These are phyloP conservation scores for Tachypleus tridentatus DNA, from an alignment of 1,140 invertebrate species.

Conservation along the genomic window DNA sequence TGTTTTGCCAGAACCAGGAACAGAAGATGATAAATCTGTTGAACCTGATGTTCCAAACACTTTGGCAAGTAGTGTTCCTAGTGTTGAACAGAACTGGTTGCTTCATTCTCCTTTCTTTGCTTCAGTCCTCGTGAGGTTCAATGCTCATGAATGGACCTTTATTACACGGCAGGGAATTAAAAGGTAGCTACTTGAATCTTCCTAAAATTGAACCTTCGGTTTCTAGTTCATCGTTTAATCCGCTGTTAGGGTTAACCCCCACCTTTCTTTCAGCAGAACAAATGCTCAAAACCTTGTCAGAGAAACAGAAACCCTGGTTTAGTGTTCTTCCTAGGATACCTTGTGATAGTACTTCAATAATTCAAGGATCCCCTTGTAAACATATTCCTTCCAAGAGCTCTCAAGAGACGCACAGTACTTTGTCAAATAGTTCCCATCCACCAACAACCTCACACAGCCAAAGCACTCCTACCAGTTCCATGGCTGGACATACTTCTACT, in stretches of 20 bases:
- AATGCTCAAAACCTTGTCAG: conserved; percentile 12
- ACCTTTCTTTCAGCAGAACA: conserved; percentile 11
- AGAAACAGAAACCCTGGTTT: conserved; percentile 43
- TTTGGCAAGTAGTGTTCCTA: background rate
- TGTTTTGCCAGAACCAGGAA: background rate
- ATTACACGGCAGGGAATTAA: conserved; percentile 14
- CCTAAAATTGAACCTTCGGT: conserved; percentile 18
- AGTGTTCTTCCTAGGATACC: conserved; percentile 47
- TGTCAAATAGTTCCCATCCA: background rate
- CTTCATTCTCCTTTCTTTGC: conserved; percentile 22
- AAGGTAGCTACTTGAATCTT: conserved; percentile 19
- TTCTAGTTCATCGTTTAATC: conserved; percentile 10
- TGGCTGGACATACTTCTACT: background rate
- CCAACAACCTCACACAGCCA: background rate
- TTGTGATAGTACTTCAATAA: conserved; percentile 40
- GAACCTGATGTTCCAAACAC: background rate
- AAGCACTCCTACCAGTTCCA: background rate
- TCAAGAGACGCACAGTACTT: background rate
- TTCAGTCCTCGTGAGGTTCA: conserved; percentile 20
- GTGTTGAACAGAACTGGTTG: conserved; percentile 16
- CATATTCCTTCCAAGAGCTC: background rate
- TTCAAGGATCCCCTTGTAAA: background rate
- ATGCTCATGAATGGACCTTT: conserved; percentile 22
- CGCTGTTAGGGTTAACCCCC: conserved; percentile 14
- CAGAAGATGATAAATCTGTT: background rate